Evolutionary conservation across 2,113 vertebrate genomes (phyloP).

Genomic region (Phylloscopus whistleri): DNA sequence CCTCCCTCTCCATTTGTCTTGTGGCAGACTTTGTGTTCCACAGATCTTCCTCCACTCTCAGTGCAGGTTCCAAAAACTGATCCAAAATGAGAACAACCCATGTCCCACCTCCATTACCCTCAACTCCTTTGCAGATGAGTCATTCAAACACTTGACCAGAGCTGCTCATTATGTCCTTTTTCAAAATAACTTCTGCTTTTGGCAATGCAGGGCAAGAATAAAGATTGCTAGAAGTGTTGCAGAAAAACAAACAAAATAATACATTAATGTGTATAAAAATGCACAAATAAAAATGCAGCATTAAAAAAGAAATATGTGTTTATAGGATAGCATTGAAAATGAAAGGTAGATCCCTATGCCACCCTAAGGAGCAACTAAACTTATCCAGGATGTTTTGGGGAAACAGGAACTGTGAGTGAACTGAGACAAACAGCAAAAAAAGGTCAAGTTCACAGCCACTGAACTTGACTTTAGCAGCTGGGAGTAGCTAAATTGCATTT

Average conservation of each 20-base stretch:
- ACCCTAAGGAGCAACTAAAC: neutral
- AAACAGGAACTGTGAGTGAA: neutral
- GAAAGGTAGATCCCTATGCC: neutral
- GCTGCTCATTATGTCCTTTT: neutral
- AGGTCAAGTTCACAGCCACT: neutral
- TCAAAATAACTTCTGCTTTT: slow-evolving; percentile 33
- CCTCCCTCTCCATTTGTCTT: neutral
- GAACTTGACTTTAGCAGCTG: neutral
- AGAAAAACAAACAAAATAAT: neutral
- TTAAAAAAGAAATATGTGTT: neutral
- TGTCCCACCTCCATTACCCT: neutral
- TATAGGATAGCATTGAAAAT: neutral
- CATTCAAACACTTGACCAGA: slow-evolving; percentile 25
- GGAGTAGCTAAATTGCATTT: neutral
- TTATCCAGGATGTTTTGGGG: neutral
- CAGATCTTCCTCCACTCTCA: neutral
- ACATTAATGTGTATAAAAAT: neutral
- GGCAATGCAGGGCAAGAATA: neutral
- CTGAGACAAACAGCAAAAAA: neutral
- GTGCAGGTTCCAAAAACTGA: neutral
- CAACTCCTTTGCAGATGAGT: neutral
- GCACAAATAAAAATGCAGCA: neutral
- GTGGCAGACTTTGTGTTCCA: neutral
- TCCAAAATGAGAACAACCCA: neutral
- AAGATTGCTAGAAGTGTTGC: neutral